Conservation (phyloP, 2,113 vertebrate species). For the Neofelis nebulosa region DNA sequence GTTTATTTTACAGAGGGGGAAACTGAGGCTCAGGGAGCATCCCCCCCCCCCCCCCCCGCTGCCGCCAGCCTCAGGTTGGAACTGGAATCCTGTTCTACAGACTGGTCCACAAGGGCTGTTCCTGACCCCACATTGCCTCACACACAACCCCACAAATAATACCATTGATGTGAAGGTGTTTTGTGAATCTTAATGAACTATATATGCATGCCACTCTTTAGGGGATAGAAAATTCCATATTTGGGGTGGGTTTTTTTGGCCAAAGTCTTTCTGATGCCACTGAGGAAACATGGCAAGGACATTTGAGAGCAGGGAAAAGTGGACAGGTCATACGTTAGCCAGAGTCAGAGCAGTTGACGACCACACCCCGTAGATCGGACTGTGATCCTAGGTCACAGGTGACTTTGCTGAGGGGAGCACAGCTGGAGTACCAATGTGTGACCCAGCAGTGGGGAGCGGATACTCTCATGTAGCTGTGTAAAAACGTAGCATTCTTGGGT, state of each 20-base stretch:
- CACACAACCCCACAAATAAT: too few species aligned
- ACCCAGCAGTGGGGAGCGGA: background rate
- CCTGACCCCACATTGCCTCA: background rate
- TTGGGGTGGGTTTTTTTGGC: background rate
- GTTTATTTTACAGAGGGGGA: background rate
- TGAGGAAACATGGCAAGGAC: background rate
- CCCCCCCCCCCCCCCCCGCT: fast-evolving
- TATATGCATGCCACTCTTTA: fast-evolving
- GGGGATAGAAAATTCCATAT: background rate
- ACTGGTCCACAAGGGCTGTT: background rate
- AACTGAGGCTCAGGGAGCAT: background rate
- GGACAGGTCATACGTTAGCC: background rate
- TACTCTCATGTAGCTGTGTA: fast-evolving
- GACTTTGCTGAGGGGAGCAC: background rate
- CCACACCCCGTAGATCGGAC: too few species aligned
- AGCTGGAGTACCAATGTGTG: background rate
- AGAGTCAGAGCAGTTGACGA: background rate
- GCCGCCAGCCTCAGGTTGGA: background rate
- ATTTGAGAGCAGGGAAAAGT: background rate
- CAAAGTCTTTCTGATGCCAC: background rate
- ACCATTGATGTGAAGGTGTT: background rate
- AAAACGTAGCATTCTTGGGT: background rate
- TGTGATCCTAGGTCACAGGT: background rate
- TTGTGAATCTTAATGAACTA: background rate
- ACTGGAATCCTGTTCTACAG: background rate